Conservation (phyloP, 1,140 invertebrate genomes). For the Meloidogyne floridensis region DNA sequence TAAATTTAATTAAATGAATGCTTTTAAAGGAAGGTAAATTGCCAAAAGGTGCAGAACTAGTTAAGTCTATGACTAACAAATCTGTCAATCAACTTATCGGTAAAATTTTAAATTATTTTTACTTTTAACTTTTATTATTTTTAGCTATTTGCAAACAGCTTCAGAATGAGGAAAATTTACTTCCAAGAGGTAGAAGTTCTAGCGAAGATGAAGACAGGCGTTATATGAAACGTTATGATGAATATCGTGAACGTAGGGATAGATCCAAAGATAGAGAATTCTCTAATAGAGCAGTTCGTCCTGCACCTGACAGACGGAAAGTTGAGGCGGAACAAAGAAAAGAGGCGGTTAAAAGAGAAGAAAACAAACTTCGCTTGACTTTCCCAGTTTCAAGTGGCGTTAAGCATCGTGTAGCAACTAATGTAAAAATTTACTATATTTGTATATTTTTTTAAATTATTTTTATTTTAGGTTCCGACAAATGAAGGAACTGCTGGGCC, state of each 20-base stretch:
- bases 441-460: slow-evolving; percentile 9
- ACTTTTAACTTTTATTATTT: neutral
- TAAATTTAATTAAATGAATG: neutral
- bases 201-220: slow-evolving; percentile 23
- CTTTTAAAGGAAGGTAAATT: slow-evolving; percentile 36
- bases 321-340: neutral
- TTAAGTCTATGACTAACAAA: slow-evolving; percentile 39
- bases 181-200: slow-evolving; percentile 26
- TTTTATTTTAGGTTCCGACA: slow-evolving; percentile 20
- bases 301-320: slow-evolving; percentile 6
- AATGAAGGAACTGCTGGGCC: slow-evolving; percentile 13
- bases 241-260: slow-evolving; percentile 11
- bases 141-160: slow-evolving; percentile 36
- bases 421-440: neutral
- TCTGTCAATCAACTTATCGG: slow-evolving; percentile 35
- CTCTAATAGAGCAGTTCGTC: slow-evolving; percentile 21
- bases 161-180: slow-evolving; percentile 29
- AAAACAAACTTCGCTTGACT: slow-evolving; percentile 18
- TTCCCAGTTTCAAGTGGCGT: slow-evolving; percentile 40
- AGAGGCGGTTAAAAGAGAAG: slow-evolving; percentile 16
- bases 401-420: slow-evolving; percentile 29
- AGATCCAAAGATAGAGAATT: slow-evolving; percentile 31
- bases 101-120: neutral
- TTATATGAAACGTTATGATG: slow-evolving; percentile 31
- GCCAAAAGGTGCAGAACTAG: slow-evolving; percentile 38